A percentile compares a stretch with the other conserved stretches of the same genome.
These are phyloP conservation scores for Zelleria hepariella DNA, from an alignment of 2,888 invertebrate species.

Conservation along the genomic window DNA sequence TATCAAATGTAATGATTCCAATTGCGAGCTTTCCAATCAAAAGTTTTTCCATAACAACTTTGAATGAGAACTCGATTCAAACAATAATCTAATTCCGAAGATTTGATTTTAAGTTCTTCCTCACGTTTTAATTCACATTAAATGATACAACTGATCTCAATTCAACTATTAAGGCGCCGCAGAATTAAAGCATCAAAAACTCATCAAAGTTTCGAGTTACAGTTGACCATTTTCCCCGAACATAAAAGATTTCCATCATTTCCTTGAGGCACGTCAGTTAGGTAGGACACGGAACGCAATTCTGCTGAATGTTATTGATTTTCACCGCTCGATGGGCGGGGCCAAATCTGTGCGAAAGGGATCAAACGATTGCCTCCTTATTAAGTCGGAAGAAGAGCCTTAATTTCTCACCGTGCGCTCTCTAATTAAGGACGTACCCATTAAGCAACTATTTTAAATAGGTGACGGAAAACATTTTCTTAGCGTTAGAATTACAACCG, in stretches of 20 bases:
- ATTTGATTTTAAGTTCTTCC: not conserved
- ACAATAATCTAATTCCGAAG: not conserved
- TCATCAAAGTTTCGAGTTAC: not conserved
- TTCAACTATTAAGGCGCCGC: not conserved
- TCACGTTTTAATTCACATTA: not conserved
- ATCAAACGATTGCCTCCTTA: conserved; percentile 63
- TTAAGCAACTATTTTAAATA: conserved; percentile 70
- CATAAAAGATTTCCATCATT: not conserved
- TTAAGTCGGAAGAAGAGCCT: conserved; percentile 65
- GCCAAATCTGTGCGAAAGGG: conserved; percentile 66
- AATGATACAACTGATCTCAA: not conserved
- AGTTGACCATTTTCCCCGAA: not conserved
- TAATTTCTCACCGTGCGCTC: conserved; percentile 55
- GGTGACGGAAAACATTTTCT: conserved; percentile 49
- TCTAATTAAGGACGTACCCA: conserved; percentile 70
- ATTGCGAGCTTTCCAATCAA: not conserved
- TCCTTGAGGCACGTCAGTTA: conserved; percentile 43
- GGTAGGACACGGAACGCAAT: conserved; percentile 64
- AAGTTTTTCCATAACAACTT: not conserved
- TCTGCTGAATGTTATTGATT: conserved; percentile 70
- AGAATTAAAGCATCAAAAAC: not conserved
- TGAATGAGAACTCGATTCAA: not conserved
- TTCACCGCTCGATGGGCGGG: conserved; percentile 66
- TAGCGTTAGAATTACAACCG: conserved; percentile 42
- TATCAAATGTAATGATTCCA: not conserved